These are phyloP conservation scores for Palloptera scutellata DNA, from an alignment of 2,888 invertebrate species.

Conservation along the genomic window DNA sequence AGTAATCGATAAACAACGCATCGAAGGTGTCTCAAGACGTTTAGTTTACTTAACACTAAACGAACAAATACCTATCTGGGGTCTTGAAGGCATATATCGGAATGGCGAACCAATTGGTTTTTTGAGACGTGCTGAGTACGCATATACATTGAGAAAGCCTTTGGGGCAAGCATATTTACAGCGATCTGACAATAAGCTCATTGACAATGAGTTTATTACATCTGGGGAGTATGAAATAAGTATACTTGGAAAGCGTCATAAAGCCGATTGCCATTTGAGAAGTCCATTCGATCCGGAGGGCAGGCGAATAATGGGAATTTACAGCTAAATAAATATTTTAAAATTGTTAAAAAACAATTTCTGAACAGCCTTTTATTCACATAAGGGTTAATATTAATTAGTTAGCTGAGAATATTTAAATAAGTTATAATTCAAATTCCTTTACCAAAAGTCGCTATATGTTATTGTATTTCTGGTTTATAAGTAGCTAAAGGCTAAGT, in stretches of 20 bases:
- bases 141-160: constrained; percentile 67
- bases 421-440: too few species aligned
- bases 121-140: constrained; percentile 83
- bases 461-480: too few species aligned
- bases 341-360: too few species aligned
- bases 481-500: too few species aligned
- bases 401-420: too few species aligned
- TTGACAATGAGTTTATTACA: constrained; percentile 74
- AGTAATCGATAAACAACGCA: constrained; percentile 71
- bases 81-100: constrained; percentile 84
- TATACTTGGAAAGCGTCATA: constrained; percentile 77
- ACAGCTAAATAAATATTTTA: constrained; percentile 46
- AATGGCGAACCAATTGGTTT: constrained; percentile 81
- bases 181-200: constrained; percentile 68
- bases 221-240: constrained; percentile 82
- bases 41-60: constrained; percentile 77
- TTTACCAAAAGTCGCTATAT: too few species aligned
- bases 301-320: constrained; percentile 76
- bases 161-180: constrained; percentile 70
- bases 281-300: constrained; percentile 86
- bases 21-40: constrained; percentile 76
- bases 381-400: too few species aligned
- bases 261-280: constrained; percentile 74
- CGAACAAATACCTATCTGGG: constrained; percentile 80
- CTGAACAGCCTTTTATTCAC: too few species aligned